Percentiles rank a stretch among this genome's conserved stretches.
Evolutionary conservation across 2,888 invertebrate genomes (phyloP).

Genomic region (Leptopilina drosophilae): DNA sequence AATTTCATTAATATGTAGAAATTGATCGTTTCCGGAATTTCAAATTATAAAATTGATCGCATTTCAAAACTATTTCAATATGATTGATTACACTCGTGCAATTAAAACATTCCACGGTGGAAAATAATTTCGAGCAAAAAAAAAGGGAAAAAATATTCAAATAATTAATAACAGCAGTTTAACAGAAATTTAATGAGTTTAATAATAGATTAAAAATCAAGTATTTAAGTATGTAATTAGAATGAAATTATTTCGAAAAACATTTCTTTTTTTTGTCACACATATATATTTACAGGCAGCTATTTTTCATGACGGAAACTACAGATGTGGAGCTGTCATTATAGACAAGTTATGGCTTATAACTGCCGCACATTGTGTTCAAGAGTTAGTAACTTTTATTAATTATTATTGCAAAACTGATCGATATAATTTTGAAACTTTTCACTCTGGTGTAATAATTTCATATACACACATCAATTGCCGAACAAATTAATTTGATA

Average conservation of each 20-base stretch:
- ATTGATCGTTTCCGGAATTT: too few relatives aligned
- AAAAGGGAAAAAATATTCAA: not conserved
- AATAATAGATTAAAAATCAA: not conserved
- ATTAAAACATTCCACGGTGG: not conserved
- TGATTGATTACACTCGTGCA: not conserved
- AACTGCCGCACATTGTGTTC: slow-evolving; percentile 45
- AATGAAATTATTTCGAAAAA: not conserved
- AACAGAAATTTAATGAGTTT: not conserved
- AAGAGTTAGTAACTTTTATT: slow-evolving; percentile 43
- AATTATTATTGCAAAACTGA: not conserved
- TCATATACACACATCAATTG: too few relatives aligned
- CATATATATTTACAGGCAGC: slow-evolving; percentile 12
- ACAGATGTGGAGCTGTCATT: slow-evolving; percentile 42
- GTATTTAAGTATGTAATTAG: not conserved
- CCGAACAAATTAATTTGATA: too few relatives aligned
- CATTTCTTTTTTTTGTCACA: not conserved
- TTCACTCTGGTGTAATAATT: not conserved
- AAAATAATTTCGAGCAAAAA: too few relatives aligned
- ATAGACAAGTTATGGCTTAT: slow-evolving; percentile 44
- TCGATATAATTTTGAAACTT: not conserved
- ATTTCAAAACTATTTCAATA: not conserved
- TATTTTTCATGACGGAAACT: slow-evolving; percentile 17
- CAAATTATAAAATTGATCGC: not conserved
- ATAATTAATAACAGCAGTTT: not conserved
- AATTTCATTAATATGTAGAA: too few relatives aligned